These are phyloP conservation scores for Leptoclinus maculatus DNA, from an alignment of 2,797 vertebrate genomes.

Conservation along the genomic window DNA sequence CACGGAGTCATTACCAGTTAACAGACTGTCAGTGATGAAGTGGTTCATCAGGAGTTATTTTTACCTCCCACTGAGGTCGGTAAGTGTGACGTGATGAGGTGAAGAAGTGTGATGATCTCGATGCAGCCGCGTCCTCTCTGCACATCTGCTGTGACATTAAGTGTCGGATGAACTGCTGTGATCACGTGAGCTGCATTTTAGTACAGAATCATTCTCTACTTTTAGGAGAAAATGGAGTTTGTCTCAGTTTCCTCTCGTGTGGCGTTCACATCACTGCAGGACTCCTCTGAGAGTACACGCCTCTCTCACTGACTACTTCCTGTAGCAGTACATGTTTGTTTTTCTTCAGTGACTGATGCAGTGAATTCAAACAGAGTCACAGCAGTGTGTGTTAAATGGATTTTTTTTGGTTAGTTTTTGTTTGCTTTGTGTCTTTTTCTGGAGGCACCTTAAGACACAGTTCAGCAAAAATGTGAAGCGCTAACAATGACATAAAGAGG, in stretches of 20 bases:
- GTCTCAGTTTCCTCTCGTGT: slow-evolving; percentile 21
- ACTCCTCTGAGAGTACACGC: slow-evolving; percentile 26
- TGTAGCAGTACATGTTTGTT: slow-evolving; percentile 7
- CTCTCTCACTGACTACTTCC: not conserved
- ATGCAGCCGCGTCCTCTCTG: not conserved
- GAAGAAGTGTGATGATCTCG: not conserved
- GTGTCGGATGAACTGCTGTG: not conserved
- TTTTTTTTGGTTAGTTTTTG: no score
- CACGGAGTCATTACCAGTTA: not conserved
- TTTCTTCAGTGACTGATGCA: not conserved
- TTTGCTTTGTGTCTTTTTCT: not conserved
- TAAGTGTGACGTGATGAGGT: not conserved
- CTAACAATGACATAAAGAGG: not conserved
- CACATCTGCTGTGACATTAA: not conserved
- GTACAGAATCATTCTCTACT: slow-evolving; percentile 2
- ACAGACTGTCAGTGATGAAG: not conserved
- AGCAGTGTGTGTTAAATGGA: not conserved
- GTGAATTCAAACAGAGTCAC: slow-evolving; percentile 9
- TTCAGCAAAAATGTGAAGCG: not conserved
- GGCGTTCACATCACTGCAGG: slow-evolving; percentile 14
- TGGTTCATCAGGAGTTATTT: not conserved
- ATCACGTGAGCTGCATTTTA: slow-evolving; percentile 8
- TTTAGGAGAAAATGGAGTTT: slow-evolving; percentile 22
- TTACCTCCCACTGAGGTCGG: not conserved
- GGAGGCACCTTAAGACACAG: not conserved